Evolutionary conservation across 2,888 invertebrate genomes (phyloP).

Genomic region (Ashinkailepas kermadecensis): DNA sequence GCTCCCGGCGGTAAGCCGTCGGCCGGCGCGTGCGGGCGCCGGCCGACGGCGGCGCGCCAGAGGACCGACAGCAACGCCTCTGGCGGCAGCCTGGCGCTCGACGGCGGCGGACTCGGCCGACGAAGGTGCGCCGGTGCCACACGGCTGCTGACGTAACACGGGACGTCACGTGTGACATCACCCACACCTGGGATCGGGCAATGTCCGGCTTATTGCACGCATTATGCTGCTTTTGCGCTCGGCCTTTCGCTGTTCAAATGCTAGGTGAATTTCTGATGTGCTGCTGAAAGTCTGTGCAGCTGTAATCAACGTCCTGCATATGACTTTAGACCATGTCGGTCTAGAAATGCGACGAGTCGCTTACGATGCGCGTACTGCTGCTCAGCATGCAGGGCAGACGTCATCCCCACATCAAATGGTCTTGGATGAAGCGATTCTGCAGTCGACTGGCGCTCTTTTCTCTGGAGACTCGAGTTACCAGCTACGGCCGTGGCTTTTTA

Average conservation of each 20-base stretch:
- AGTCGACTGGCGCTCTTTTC: background rate
- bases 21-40: background rate
- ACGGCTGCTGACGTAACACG: background rate
- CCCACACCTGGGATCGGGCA: background rate
- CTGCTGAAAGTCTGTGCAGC: background rate
- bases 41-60: background rate
- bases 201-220: background rate
- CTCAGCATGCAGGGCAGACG: too few relatives aligned
- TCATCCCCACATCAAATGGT: too few relatives aligned
- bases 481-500: too few relatives aligned
- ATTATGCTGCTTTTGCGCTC: background rate
- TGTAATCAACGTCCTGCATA: too few relatives aligned
- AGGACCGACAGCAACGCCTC: constrained; percentile 10
- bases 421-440: background rate
- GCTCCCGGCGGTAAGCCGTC: constrained; percentile 4
- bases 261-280: background rate
- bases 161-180: background rate
- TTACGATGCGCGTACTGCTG: too few relatives aligned
- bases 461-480: too few relatives aligned
- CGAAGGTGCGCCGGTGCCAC: background rate
- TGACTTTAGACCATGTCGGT: too few relatives aligned
- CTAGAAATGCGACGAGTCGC: too few relatives aligned
- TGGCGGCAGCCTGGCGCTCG: background rate
- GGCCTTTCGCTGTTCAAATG: background rate
- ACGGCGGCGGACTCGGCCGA: background rate